A percentile compares a stretch with the other conserved stretches of the same genome.
phyloP scores from a whole-genome alignment of 2,888 invertebrate species.

The Andrena flavipes region DNA sequence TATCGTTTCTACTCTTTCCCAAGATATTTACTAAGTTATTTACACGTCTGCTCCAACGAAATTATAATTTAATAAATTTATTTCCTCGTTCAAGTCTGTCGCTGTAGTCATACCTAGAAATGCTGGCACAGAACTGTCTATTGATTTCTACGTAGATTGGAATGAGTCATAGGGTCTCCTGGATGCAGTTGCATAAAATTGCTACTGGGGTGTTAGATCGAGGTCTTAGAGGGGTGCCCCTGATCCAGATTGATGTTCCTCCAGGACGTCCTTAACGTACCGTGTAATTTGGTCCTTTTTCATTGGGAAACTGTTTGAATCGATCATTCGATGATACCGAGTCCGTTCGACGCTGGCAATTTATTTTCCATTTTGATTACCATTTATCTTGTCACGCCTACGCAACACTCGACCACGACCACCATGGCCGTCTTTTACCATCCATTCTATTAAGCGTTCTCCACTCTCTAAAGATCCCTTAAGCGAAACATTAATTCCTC shows the following conservation, averaged over 20 bases:
- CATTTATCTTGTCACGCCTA: not conserved
- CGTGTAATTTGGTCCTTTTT: slow-evolving; percentile 72
- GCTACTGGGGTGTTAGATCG: slow-evolving; percentile 48
- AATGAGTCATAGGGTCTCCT: slow-evolving; percentile 63
- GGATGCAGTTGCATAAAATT: slow-evolving; percentile 70
- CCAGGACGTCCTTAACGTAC: slow-evolving; percentile 68
- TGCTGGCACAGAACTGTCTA: slow-evolving; percentile 16
- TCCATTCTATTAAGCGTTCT: not conserved
- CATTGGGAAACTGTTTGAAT: slow-evolving; percentile 53
- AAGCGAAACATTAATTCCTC: not conserved
- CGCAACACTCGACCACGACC: not conserved
- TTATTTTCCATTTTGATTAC: slow-evolving; percentile 31
- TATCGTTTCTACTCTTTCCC: not conserved
- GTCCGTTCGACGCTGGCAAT: not conserved
- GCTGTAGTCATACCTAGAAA: not conserved
- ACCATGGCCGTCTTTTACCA: not conserved
- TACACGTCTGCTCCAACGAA: not conserved
- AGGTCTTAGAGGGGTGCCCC: slow-evolving; percentile 50
- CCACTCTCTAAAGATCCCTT: not conserved
- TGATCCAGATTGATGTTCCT: slow-evolving; percentile 79
- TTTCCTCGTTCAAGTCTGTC: not conserved
- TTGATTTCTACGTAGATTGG: slow-evolving; percentile 54
- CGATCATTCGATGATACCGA: slow-evolving; percentile 53
- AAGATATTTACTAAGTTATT: not conserved
- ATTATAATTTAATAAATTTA: not conserved